These are phyloP conservation scores for Rhyacophila evoluta DNA, from an alignment of 2,888 invertebrate species.

Conservation along the genomic window DNA sequence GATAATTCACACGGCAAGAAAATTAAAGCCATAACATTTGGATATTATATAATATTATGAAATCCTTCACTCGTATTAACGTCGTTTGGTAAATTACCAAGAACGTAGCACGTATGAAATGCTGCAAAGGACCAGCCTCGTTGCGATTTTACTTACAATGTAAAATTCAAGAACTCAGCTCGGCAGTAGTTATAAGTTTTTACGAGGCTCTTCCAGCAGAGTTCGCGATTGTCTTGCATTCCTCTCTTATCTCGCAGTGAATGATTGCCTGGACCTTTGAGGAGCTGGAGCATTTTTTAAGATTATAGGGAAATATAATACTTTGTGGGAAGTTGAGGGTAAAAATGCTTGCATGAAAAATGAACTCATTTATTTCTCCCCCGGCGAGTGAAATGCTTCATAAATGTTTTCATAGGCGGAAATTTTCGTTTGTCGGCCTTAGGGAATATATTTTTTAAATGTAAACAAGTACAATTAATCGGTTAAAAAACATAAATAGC, in stretches of 20 bases:
- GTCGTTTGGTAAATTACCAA: constrained; percentile 3
- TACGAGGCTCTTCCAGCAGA: constrained; percentile 39
- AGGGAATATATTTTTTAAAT: too few relatives aligned
- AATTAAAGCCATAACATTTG: not conserved
- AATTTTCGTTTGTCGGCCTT: not conserved
- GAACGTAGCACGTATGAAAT: not conserved
- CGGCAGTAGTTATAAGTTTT: constrained; percentile 38
- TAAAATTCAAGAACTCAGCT: not conserved
- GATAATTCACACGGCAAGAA: constrained; percentile 3
- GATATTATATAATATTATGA: too few relatives aligned
- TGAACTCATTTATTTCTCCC: constrained; percentile 52
- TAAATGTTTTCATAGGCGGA: not conserved
- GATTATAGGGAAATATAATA: constrained; percentile 54
- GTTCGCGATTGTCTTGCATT: constrained; percentile 44
- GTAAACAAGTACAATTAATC: too few relatives aligned
- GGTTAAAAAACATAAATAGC: too few relatives aligned
- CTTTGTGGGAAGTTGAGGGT: constrained; percentile 29
- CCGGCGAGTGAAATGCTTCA: constrained; percentile 32
- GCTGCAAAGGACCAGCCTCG: not conserved
- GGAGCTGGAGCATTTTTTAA: constrained; percentile 51
- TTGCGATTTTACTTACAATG: constrained; percentile 30
- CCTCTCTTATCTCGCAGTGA: constrained; percentile 43
- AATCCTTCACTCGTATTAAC: not conserved
- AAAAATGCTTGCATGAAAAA: constrained; percentile 51
- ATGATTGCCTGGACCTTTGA: constrained; percentile 46